Conservation (phyloP, 2,113 vertebrate species). For the Mastomys coucha region DNA sequence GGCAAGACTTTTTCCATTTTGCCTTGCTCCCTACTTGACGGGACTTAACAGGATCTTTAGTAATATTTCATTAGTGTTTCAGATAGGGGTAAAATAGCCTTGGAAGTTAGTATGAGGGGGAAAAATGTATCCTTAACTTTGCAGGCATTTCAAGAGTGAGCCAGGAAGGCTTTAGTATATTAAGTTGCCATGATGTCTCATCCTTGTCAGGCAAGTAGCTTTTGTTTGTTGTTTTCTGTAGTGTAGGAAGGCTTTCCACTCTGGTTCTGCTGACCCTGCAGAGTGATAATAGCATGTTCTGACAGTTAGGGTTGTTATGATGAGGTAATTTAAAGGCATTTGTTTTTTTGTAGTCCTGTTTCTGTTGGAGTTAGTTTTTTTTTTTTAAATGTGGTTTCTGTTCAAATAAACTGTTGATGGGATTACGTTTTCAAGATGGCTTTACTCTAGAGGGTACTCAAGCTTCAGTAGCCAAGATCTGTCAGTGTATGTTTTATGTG, state of each 20-base stretch:
- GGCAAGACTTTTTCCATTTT: not conserved
- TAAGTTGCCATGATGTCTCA: conserved; percentile 25
- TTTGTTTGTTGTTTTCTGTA: not conserved
- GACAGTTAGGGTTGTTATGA: conserved; percentile 23
- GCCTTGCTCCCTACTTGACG: not conserved
- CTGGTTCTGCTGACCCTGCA: not conserved
- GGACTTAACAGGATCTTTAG: not conserved
- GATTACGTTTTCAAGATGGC: not conserved
- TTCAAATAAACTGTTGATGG: not conserved
- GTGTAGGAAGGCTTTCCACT: not conserved
- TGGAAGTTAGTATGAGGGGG: not conserved
- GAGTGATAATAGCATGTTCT: not conserved
- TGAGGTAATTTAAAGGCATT: not conserved
- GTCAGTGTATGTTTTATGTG: not conserved
- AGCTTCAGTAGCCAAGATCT: conserved; percentile 15
- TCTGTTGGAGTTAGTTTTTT: conserved; percentile 14
- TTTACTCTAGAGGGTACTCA: not conserved
- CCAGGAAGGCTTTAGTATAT: not conserved
- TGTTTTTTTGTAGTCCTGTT: conserved; percentile 14
- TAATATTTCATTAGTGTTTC: conserved; percentile 39
- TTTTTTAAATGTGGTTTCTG: conserved; percentile 35
- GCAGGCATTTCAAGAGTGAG: not conserved
- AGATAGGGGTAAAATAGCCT: not conserved
- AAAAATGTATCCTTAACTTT: conserved; percentile 35
- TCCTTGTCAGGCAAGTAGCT: not conserved